Evolutionary conservation across 1,140 invertebrate species (phyloP).

Genomic region (Harpegnathos saltator): DNA sequence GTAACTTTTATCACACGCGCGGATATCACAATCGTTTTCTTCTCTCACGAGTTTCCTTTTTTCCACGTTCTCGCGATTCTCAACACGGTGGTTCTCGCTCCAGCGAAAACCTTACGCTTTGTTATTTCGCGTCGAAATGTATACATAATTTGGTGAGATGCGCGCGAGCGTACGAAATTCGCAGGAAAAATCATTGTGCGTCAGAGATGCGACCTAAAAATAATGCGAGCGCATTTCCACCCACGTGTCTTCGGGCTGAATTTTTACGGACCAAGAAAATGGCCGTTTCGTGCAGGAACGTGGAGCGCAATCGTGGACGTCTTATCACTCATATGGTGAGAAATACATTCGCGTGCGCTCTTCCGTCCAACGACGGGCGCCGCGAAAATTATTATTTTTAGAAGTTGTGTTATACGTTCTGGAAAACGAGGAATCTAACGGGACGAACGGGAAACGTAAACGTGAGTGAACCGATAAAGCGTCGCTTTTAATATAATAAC

Average conservation of each 20-base stretch:
- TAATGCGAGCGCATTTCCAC: conserved; percentile 40
- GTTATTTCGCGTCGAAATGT: conserved; percentile 21
- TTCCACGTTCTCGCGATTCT: background rate
- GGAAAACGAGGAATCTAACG: too few relatives aligned
- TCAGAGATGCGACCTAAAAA: conserved; percentile 47
- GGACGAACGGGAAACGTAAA: background rate
- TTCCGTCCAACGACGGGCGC: background rate
- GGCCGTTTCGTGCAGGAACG: background rate
- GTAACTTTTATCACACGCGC: background rate
- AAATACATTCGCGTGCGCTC: too few relatives aligned
- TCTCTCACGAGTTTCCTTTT: background rate
- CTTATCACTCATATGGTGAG: conserved; percentile 33
- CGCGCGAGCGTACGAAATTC: background rate
- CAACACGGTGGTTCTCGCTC: background rate
- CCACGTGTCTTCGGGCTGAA: background rate
- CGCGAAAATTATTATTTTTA: conserved; percentile 16
- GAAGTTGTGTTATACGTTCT: background rate
- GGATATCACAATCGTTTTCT: background rate
- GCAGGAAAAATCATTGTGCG: conserved; percentile 40
- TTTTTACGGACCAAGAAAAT: conserved; percentile 32
- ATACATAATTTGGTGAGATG: conserved; percentile 20
- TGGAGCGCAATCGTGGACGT: conserved; percentile 10
- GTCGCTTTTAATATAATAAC: background rate
- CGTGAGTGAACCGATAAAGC: background rate
- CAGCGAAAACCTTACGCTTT: conserved; percentile 22